phyloP scores from a whole-genome alignment of 2,113 vertebrate genomes.

The Nothobranchius furzeri region DNA sequence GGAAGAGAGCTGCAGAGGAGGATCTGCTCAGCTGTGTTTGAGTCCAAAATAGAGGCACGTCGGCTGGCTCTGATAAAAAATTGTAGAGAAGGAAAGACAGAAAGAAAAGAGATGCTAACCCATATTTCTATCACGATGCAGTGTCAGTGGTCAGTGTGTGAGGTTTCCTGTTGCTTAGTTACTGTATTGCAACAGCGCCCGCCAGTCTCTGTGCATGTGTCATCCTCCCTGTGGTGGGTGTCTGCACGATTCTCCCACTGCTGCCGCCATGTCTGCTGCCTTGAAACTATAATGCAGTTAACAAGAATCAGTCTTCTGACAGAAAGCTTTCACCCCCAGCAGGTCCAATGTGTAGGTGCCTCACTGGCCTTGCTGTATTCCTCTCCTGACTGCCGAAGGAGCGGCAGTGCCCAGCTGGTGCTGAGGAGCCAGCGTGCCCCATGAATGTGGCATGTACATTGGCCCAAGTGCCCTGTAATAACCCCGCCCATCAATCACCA shows the following conservation, averaged over 20 bases:
- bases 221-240: constrained; percentile 65
- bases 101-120: constrained; percentile 49
- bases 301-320: constrained; percentile 39
- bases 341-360: constrained; percentile 16
- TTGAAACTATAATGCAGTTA: constrained; percentile 48
- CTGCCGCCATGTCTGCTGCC: constrained; percentile 49
- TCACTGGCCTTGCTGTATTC: constrained; percentile 3
- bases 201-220: constrained; percentile 63
- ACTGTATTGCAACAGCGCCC: constrained; percentile 64
- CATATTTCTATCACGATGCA: constrained; percentile 63
- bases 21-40: constrained; percentile 47
- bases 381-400: constrained; percentile 17
- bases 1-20: constrained; percentile 51
- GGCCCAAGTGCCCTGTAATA: constrained; percentile 62
- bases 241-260: constrained; percentile 63
- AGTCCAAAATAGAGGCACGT: constrained; percentile 59
- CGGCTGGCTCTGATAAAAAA: constrained; percentile 30
- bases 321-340: constrained; percentile 32
- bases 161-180: constrained; percentile 76
- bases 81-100: constrained; percentile 19
- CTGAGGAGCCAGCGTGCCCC: constrained; percentile 40
- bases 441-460: constrained; percentile 44
- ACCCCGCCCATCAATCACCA: constrained; percentile 74
- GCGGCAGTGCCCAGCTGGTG: constrained; percentile 36
- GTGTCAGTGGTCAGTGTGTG: constrained; percentile 72